Percentiles rank a stretch among this genome's conserved stretches.
phyloP scores from a whole-genome alignment of 2,888 invertebrate genomes.

The Agonopterix subpropinquella region DNA sequence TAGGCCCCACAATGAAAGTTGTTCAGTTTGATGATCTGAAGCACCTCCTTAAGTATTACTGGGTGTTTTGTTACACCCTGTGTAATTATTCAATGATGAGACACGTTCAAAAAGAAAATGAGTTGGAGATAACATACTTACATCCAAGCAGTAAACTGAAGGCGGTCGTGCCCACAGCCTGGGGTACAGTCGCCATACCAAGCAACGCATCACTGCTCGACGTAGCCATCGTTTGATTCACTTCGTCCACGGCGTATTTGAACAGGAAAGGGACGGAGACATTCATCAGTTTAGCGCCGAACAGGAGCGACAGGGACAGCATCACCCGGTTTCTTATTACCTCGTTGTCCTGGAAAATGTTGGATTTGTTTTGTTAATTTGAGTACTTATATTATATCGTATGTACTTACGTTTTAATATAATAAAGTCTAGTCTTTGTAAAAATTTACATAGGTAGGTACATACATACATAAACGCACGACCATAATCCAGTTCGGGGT shows the following conservation, averaged over 20 bases:
- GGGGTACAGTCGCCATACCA: conserved; percentile 86
- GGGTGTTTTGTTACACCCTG: too few species aligned
- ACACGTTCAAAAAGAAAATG: too few species aligned
- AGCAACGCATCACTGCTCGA: conserved; percentile 72
- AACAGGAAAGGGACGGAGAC: conserved; percentile 97
- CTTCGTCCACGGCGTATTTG: conserved; percentile 92
- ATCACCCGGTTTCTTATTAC: conserved; percentile 86
- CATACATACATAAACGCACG: too few species aligned
- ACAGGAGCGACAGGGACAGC: conserved; percentile 85
- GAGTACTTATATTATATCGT: too few species aligned
- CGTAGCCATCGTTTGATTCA: conserved; percentile 78
- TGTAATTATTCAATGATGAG: too few species aligned
- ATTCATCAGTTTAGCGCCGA: conserved; percentile 91
- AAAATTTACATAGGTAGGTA: too few species aligned
- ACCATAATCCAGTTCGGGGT: too few species aligned
- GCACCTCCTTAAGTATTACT: too few species aligned
- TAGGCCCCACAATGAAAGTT: too few species aligned
- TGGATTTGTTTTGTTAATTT: background rate
- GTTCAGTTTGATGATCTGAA: too few species aligned
- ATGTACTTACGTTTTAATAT: too few species aligned
- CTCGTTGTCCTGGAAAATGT: conserved; percentile 78
- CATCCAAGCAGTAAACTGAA: conserved; percentile 91
- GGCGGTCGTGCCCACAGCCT: conserved; percentile 85
- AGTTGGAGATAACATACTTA: conserved; percentile 70
- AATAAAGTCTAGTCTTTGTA: too few species aligned